Evolutionary conservation across 2,888 invertebrate genomes (phyloP), one percentile per base, ranked within the genome.

Genomic region (Biston betularia): DNA sequence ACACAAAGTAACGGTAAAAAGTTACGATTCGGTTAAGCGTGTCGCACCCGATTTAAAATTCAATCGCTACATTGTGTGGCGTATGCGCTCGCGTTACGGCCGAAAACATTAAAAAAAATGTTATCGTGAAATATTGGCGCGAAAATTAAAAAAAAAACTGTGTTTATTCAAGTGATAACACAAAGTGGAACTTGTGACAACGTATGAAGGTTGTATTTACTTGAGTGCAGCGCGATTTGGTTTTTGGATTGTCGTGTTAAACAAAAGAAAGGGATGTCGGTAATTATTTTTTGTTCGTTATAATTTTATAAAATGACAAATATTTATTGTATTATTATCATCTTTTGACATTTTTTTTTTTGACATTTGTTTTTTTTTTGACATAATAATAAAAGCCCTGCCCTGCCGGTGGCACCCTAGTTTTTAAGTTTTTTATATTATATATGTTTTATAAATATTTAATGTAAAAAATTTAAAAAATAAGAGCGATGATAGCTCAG

Each of bases 41-140:
- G 53, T 54, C 66, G 53, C 49, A 42, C 58, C 44, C n/a, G 44
- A 62, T 66, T 62, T 66, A 57, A 62, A 58, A 66, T 66, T 62
- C 62, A 66, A 62, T 52, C 53, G 58, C 42, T 15, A 55, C 50
- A 53, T 62, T 54, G 66, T 62, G 8, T 6, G 38, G 38, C 38
- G 38, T 6, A 15, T 62, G 62, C 42, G 46, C 34, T 10, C 35
- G 50, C 40, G 48, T 14, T 8, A 54, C 49, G 33, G 48, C 49
- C 48, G 35, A 42, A 11, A 49, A 55, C 49, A n/a, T 33, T 55
- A 56, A 61, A 50, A 56, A 49, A 24, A 42, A 49, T 15, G 11
- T 8, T 45, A 9, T 52, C 52, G 46, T 35, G 14, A 46, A 55
- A 60, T 52, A 52, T 44, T 38, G 34, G 34, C 59, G 59, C 49